Evolutionary conservation across 2,113 vertebrate species (phyloP).

Genomic region (Etheostoma cragini): DNA sequence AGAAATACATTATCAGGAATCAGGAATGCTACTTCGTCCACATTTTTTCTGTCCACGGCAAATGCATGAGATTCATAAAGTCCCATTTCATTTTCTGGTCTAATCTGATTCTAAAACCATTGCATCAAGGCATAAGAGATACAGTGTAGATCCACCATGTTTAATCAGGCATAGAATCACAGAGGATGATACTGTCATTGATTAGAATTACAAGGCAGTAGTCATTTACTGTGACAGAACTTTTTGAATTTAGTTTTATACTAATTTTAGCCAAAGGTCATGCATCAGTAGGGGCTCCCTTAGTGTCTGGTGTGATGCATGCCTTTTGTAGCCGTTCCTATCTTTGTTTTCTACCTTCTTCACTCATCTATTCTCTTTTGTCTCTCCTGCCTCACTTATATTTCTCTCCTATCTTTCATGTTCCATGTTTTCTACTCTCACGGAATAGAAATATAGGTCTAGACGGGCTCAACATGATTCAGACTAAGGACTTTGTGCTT

Average conservation of each 20-base stretch:
- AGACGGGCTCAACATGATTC: constrained; percentile 18
- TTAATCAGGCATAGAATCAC: constrained; percentile 37
- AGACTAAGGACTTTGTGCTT: constrained; percentile 37
- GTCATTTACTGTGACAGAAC: constrained; percentile 34
- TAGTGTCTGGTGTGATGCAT: constrained; percentile 8
- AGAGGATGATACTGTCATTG: constrained; percentile 12
- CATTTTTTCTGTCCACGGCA: constrained; percentile 25
- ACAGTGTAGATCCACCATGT: constrained; percentile 5
- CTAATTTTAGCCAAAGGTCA: constrained; percentile 51
- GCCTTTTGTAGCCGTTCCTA: constrained; percentile 25
- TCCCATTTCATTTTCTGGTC: constrained; percentile 28
- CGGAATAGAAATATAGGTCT: constrained; percentile 40
- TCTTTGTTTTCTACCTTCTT: constrained; percentile 16
- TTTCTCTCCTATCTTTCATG: constrained; percentile 41
- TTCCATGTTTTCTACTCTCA: constrained; percentile 35
- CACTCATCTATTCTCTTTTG: constrained; percentile 37
- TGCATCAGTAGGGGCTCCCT: constrained; percentile 12
- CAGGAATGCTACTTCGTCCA: constrained; percentile 20
- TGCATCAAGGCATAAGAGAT: constrained; percentile 10
- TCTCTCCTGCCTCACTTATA: constrained; percentile 38
- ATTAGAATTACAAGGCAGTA: constrained; percentile 28
- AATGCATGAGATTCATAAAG: constrained; percentile 39
- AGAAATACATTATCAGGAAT: constrained; percentile 50
- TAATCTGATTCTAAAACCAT: constrained; percentile 27
- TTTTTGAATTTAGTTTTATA: constrained; percentile 47